Evolutionary conservation across 1,140 invertebrate genomes (phyloP).

Genomic region (Argopecten irradians): DNA sequence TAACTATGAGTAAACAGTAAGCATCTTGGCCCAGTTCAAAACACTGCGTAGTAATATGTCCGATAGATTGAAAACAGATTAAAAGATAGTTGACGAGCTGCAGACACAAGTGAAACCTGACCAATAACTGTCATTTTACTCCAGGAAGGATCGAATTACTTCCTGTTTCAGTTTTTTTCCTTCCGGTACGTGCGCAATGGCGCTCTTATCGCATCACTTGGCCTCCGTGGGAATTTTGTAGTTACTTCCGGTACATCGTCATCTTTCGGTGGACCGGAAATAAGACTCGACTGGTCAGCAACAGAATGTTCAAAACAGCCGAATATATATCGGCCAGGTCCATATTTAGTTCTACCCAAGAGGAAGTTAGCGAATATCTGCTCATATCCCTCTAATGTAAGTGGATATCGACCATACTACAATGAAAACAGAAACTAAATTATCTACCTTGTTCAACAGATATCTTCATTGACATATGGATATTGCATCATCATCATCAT

Average conservation of each 20-base stretch:
- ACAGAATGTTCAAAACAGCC: conserved; percentile 65
- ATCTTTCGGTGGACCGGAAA: conserved; percentile 51
- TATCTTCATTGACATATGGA: too few species aligned
- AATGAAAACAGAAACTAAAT: not conserved
- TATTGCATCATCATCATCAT: too few species aligned
- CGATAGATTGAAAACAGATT: too few species aligned
- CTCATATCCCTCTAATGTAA: conserved; percentile 60
- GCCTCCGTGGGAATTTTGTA: not conserved
- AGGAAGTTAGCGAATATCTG: conserved; percentile 71
- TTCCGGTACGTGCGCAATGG: not conserved
- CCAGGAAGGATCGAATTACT: too few species aligned
- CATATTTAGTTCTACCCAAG: conserved; percentile 64
- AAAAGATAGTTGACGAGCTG: too few species aligned
- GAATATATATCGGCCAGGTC: conserved; percentile 66
- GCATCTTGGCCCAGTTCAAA: too few species aligned
- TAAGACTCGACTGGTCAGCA: conserved; percentile 46
- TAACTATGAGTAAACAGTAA: too few species aligned
- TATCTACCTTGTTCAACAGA: not conserved
- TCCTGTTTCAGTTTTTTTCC: not conserved
- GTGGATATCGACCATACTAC: conserved; percentile 62
- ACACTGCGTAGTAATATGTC: too few species aligned
- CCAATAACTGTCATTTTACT: too few species aligned
- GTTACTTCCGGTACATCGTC: not conserved
- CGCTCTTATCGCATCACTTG: not conserved
- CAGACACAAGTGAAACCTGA: too few species aligned